phyloP scores from a whole-genome alignment of 2,888 invertebrate genomes.

The Scaptomyza caliginosa region DNA sequence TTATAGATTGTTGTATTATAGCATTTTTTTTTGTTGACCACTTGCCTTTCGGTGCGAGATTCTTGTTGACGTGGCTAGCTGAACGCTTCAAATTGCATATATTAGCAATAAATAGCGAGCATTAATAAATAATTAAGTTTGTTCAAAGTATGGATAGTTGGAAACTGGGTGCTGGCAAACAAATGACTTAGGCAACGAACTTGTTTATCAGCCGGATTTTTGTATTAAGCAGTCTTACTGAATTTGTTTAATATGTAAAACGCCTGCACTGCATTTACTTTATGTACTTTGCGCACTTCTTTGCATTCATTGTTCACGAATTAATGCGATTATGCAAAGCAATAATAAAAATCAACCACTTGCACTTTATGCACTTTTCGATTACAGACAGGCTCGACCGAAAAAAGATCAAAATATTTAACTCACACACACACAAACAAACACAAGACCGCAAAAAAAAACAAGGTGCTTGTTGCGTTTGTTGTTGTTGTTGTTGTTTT shows the following conservation, averaged over 20 bases:
- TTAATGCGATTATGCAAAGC: conserved; percentile 42
- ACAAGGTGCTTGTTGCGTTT: conserved; percentile 21
- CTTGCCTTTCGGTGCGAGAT: conserved; percentile 65
- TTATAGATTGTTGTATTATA: conserved; percentile 7
- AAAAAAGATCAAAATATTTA: background rate
- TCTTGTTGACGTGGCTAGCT: conserved; percentile 66
- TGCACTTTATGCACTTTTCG: conserved; percentile 53
- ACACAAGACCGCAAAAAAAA: too few relatives aligned
- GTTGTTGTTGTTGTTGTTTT: conserved; percentile 32
- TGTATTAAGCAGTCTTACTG: too few relatives aligned
- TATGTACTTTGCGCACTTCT: conserved; percentile 66
- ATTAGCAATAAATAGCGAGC: conserved; percentile 59
- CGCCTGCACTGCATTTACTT: conserved; percentile 59
- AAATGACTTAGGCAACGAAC: conserved; percentile 76
- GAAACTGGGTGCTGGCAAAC: conserved; percentile 48
- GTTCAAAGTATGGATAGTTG: conserved; percentile 54
- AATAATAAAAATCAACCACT: conserved; percentile 48
- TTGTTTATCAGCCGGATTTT: conserved; percentile 55
- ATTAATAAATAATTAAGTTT: conserved; percentile 49
- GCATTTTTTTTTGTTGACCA: conserved; percentile 38
- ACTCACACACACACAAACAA: conserved; percentile 2
- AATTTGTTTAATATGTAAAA: conserved; percentile 41
- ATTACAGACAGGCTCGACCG: conserved; percentile 13
- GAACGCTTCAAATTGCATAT: conserved; percentile 51
- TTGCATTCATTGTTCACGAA: conserved; percentile 69